These are phyloP conservation scores for Pseudococcus viburni DNA, from an alignment of 2,888 invertebrate species.

Conservation along the genomic window DNA sequence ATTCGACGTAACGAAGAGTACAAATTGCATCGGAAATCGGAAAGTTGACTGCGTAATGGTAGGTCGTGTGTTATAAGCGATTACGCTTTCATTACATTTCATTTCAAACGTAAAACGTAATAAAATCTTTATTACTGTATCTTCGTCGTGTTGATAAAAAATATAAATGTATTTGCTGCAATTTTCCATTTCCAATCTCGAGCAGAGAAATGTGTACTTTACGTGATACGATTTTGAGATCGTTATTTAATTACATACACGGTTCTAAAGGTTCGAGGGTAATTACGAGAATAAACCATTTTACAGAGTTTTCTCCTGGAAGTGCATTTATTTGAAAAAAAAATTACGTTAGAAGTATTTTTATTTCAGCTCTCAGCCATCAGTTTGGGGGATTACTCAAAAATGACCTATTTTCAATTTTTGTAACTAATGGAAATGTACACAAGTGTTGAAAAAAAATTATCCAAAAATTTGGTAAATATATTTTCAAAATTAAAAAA, in stretches of 20 bases:
- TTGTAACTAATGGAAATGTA: no score
- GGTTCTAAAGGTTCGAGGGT: background rate
- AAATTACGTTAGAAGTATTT: background rate
- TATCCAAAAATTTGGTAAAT: no score
- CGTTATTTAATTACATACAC: background rate
- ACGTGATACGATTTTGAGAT: background rate
- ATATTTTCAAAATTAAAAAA: no score
- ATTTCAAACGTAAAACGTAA: slow-evolving; percentile 22
- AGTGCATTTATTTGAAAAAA: background rate
- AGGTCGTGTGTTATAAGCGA: slow-evolving; percentile 18
- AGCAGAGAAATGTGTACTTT: background rate
- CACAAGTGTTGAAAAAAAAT: no score
- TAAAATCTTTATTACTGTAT: slow-evolving; percentile 16
- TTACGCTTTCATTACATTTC: background rate
- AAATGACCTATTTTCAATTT: no score
- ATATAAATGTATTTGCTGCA: background rate
- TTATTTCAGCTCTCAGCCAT: background rate
- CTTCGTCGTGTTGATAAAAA: background rate
- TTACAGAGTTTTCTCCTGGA: background rate
- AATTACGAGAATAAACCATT: background rate
- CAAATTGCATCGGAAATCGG: slow-evolving; percentile 41
- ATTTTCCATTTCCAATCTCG: slow-evolving; percentile 15
- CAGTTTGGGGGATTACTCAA: no score
- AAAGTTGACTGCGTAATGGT: slow-evolving; percentile 17
- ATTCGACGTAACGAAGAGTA: background rate